These are phyloP conservation scores for Cnemophilus loriae DNA, from an alignment of 2,113 vertebrate genomes.

Conservation along the genomic window DNA sequence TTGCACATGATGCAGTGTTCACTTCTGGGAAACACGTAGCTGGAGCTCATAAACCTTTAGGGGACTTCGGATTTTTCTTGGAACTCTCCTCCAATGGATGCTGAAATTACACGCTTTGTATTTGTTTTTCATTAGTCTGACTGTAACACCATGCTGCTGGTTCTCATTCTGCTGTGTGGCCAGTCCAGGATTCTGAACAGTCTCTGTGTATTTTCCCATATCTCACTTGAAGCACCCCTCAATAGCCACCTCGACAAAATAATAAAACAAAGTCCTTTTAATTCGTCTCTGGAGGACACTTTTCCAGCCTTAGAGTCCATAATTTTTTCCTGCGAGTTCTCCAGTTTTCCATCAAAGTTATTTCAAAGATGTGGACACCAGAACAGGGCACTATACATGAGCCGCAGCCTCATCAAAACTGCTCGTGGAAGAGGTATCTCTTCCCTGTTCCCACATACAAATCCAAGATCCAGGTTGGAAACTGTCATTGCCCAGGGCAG, in stretches of 20 bases:
- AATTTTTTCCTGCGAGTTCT: not conserved
- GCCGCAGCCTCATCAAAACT: not conserved
- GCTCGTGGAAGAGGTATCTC: not conserved
- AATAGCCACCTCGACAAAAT: not conserved
- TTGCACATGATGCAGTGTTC: not conserved
- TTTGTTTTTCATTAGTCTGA: not conserved
- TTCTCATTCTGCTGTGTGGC: not conserved
- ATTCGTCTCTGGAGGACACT: not conserved
- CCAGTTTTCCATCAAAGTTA: not conserved
- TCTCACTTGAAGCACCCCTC: not conserved
- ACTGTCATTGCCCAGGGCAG: not conserved
- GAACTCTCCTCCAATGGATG: not conserved
- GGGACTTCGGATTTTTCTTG: not conserved
- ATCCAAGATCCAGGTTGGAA: not conserved
- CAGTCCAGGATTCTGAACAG: not conserved
- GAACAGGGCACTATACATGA: not conserved
- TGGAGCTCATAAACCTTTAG: not conserved
- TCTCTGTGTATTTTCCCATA: not conserved
- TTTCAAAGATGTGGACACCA: not conserved
- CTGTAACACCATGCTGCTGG: rapidly evolving
- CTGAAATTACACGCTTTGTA: rapidly evolving
- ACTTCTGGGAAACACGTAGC: not conserved
- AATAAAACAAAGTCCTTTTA: not conserved
- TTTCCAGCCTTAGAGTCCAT: not conserved
- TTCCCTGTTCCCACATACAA: not conserved